phyloP scores from a whole-genome alignment of 2,113 vertebrate species.

The Hassar affinis region DNA sequence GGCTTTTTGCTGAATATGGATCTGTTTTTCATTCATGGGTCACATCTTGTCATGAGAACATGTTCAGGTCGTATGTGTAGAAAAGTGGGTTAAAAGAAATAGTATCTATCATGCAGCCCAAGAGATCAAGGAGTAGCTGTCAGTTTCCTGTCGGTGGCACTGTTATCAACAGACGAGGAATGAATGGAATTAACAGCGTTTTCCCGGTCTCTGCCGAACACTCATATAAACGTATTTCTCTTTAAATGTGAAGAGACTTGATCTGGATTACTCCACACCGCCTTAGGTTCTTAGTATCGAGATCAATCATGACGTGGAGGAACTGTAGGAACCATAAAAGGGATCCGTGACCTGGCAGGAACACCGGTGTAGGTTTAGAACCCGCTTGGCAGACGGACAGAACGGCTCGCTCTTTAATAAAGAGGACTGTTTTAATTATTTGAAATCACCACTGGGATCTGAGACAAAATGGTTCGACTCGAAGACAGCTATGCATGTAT shows the following conservation, averaged over 20 bases:
- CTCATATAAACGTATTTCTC: neutral
- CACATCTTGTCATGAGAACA: neutral
- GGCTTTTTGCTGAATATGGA: slow-evolving; percentile 3
- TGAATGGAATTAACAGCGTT: slow-evolving; percentile 63
- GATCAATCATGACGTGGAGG: neutral
- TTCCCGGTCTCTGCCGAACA: slow-evolving; percentile 46
- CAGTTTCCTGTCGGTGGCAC: slow-evolving; percentile 60
- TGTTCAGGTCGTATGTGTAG: neutral
- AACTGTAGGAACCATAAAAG: neutral
- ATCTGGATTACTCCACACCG: neutral
- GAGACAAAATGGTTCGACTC: slow-evolving; percentile 62
- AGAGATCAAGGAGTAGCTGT: slow-evolving; percentile 57
- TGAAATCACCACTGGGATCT: slow-evolving; percentile 54
- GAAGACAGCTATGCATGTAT: slow-evolving; percentile 64
- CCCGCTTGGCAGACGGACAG: neutral
- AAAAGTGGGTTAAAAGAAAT: too few relatives aligned
- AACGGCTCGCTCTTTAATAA: slow-evolving; percentile 47
- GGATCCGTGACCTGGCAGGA: slow-evolving; percentile 10
- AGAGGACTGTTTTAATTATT: slow-evolving; percentile 58
- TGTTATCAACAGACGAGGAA: slow-evolving; percentile 62
- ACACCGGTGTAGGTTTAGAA: slow-evolving; percentile 20
- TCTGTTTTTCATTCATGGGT: neutral
- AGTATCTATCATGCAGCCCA: too few relatives aligned
- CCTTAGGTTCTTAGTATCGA: neutral
- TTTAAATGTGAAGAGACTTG: neutral